phyloP scores from a whole-genome alignment of 2,113 vertebrate species.

The Dinomys branickii region DNA sequence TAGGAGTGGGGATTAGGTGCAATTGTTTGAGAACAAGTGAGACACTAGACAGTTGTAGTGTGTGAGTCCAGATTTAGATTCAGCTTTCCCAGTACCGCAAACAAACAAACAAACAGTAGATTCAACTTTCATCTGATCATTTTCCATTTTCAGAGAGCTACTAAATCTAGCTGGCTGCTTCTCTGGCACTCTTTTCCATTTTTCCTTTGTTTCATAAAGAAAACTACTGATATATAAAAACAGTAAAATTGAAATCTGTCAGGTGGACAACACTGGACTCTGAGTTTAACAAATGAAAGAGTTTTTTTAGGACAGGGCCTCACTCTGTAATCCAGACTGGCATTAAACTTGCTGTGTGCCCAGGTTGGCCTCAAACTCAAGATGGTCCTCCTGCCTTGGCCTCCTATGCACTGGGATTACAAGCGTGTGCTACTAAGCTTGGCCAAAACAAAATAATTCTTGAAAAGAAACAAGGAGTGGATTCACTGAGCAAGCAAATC shows the following conservation, averaged over 20 bases:
- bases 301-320: not conserved
- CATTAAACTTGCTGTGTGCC: not conserved
- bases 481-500: not conserved
- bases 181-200: conserved; percentile 1
- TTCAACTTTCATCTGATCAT: not conserved
- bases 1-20: not conserved
- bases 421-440: not conserved
- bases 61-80: not conserved
- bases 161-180: not conserved
- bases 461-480: not conserved
- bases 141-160: not conserved
- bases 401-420: not conserved
- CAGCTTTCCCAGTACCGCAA: no score
- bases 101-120: no score
- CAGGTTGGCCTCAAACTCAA: not conserved
- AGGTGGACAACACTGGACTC: not conserved
- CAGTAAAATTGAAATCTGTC: not conserved
- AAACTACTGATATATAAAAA: conserved; percentile 23
- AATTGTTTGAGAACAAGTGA: not conserved
- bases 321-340: not conserved
- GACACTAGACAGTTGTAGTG: not conserved
- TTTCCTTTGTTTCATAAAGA: conserved; percentile 44
- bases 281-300: not conserved
- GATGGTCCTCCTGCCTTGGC: not conserved
- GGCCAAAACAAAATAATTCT: not conserved